A percentile compares a stretch with the other conserved stretches of the same genome.
These are phyloP conservation scores for Dicaeum eximium DNA, from an alignment of 2,113 vertebrate genomes.

Conservation along the genomic window DNA sequence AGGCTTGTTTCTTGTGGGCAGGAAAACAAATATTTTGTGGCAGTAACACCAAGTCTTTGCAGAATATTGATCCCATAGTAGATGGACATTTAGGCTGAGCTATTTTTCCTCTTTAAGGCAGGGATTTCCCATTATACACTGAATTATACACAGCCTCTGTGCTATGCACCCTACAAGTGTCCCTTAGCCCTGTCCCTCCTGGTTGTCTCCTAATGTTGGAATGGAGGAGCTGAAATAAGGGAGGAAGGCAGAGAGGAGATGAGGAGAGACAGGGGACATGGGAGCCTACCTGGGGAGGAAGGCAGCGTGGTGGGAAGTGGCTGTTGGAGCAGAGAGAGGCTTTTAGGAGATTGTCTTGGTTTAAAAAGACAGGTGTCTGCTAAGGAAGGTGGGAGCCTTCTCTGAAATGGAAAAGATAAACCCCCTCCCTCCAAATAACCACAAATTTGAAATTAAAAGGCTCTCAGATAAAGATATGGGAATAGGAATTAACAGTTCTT, in stretches of 20 bases:
- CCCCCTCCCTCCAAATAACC: no score
- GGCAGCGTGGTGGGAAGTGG: rapidly evolving
- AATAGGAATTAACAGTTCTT: no score
- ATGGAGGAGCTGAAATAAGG: not conserved
- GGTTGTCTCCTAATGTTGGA: not conserved
- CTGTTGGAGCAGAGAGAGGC: not conserved
- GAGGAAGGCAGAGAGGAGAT: not conserved
- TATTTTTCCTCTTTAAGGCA: not conserved
- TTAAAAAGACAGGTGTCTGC: no score
- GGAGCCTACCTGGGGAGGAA: not conserved
- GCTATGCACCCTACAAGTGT: no score
- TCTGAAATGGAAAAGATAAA: no score
- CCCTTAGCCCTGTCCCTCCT: not conserved
- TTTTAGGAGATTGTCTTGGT: not conserved
- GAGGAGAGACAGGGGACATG: not conserved
- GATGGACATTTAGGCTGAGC: not conserved
- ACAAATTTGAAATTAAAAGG: no score
- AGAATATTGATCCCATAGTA: rapidly evolving
- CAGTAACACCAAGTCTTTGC: not conserved
- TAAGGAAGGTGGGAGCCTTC: no score
- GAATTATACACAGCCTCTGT: not conserved
- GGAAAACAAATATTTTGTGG: not conserved
- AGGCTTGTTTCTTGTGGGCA: not conserved
- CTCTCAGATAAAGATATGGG: no score
- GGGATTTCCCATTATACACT: not conserved